Percentiles rank a stretch among this genome's conserved stretches.
phyloP scores from a whole-genome alignment of 92 coral and sea anemone species.

The Umimayanthus kanabou region DNA sequence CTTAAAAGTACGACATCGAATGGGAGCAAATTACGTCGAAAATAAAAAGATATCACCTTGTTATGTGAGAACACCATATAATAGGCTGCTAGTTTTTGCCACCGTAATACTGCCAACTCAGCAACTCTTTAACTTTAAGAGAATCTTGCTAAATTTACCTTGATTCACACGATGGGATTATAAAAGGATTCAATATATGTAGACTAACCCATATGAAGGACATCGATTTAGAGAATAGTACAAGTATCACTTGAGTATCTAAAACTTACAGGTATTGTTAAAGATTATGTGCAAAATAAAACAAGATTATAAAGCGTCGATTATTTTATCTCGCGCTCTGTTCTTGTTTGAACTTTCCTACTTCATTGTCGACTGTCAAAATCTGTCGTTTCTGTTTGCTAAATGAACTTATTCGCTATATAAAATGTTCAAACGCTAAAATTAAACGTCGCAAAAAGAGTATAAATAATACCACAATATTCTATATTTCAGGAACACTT shows the following conservation, averaged over 20 bases:
- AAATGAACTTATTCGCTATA: not conserved
- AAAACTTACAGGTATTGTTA: not conserved
- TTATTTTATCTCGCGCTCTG: not conserved
- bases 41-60: too few species aligned
- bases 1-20: too few species aligned
- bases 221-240: not conserved
- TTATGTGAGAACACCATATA: too few species aligned
- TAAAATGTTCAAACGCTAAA: not conserved
- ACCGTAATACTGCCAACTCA: too few species aligned
- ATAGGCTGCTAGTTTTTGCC: too few species aligned
- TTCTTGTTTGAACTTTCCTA: not conserved
- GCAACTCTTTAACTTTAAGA: too few species aligned
- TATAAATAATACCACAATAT: not conserved
- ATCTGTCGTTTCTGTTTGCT: not conserved
- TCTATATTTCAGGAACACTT: not conserved
- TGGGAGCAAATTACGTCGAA: too few species aligned
- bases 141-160: too few species aligned
- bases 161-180: too few species aligned
- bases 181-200: not conserved
- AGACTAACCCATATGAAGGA: not conserved
- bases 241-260: not conserved
- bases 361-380: not conserved
- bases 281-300: not conserved
- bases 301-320: not conserved
- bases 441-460: not conserved